Conservation (phyloP, 2,113 vertebrate species). For the Elgaria multicarinata region DNA sequence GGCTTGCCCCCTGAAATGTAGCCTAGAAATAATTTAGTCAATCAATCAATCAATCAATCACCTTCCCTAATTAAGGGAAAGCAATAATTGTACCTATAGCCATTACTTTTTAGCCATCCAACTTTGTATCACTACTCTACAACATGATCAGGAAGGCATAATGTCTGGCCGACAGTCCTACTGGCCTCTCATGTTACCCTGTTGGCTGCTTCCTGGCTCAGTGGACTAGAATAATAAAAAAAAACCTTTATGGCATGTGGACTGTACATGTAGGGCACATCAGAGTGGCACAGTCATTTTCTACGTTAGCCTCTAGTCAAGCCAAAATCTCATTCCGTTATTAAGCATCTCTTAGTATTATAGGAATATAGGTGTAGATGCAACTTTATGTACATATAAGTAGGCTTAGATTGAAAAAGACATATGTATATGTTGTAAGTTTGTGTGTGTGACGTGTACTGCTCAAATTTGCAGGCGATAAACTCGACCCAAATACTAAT, state of each 20-base stretch:
- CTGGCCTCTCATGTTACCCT: background rate
- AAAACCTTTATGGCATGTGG: background rate
- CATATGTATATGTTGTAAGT: background rate
- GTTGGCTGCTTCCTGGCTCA: background rate
- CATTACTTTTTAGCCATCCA: background rate
- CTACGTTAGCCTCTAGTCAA: too few relatives aligned
- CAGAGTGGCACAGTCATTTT: background rate
- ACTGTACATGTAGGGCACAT: background rate
- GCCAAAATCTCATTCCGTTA: background rate
- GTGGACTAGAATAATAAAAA: background rate
- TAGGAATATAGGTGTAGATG: background rate
- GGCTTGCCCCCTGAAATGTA: too few relatives aligned
- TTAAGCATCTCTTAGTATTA: background rate
- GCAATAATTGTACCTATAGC: too few relatives aligned
- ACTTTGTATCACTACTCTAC: background rate
- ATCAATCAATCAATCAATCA: too few relatives aligned
- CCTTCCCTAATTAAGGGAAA: too few relatives aligned
- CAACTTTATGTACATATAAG: background rate
- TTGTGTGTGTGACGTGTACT: background rate
- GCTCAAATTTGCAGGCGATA: background rate
- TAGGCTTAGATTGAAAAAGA: background rate
- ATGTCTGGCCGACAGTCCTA: background rate
- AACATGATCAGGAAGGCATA: background rate
- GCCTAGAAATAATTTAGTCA: too few relatives aligned
- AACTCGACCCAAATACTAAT: background rate